Conservation (phyloP, 2,888 invertebrate genomes). For the Epistrophella euchroma region DNA sequence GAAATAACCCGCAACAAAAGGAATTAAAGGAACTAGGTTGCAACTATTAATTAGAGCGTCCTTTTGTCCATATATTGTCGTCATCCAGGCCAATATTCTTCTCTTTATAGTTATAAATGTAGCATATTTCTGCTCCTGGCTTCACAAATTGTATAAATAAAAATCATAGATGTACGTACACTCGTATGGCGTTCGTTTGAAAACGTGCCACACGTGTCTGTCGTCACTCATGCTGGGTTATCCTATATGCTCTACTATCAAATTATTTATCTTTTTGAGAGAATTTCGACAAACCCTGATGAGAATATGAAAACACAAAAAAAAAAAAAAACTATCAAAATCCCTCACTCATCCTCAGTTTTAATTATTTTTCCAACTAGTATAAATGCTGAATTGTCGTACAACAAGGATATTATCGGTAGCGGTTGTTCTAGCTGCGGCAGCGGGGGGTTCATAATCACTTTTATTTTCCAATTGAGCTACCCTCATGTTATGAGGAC, state of each 20-base stretch:
- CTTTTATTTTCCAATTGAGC: conserved; percentile 62
- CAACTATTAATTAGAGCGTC: conserved; percentile 66
- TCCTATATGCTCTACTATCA: conserved; percentile 30
- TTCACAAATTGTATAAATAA: conserved; percentile 20
- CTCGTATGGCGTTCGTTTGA: conserved; percentile 29
- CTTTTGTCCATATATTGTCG: conserved; percentile 32
- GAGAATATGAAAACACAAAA: conserved; percentile 13
- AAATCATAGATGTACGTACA: neutral
- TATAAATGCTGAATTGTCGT: conserved; percentile 43
- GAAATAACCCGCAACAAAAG: conserved; percentile 54
- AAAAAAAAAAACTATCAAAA: conserved; percentile 1
- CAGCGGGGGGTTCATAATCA: conserved; percentile 47
- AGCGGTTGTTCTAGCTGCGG: neutral
- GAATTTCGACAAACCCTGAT: conserved; percentile 26
- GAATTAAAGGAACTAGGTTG: conserved; percentile 60
- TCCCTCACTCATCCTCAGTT: conserved; percentile 38
- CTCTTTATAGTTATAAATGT: neutral
- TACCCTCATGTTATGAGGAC: conserved; percentile 54
- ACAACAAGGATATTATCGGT: conserved; percentile 35
- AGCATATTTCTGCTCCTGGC: conserved; percentile 18
- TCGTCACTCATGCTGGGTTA: conserved; percentile 18
- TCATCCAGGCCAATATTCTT: neutral
- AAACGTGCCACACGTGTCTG: conserved; percentile 55
- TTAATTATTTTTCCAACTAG: conserved; percentile 70
- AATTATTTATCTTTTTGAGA: conserved; percentile 65